Base-by-base conservation (phyloP, 2,888 invertebrate genomes). In the Meloe dianella region DNA sequence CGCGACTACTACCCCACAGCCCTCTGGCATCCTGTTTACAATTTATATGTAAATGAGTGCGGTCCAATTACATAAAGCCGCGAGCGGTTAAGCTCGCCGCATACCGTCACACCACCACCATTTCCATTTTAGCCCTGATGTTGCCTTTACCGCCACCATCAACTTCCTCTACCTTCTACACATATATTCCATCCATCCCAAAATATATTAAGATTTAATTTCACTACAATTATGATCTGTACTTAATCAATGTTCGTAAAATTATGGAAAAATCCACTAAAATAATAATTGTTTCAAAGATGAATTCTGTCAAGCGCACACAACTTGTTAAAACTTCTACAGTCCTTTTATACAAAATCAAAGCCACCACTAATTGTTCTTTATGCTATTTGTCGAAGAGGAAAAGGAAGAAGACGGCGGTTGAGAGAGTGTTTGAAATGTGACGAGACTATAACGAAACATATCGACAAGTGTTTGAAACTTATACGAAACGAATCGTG, bases 41-140 rank as follows among this genome's bases (percentile, higher is more conserved):
- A 77, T 78, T 76, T 78, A 77, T 77, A 78, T 78, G 77, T 73
- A 78, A 78, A 78, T 78, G 74, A 74, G 74, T 69, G 73, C 73
- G 71, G 73, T 74, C 72, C 71, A 78, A 77, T 77, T 76, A 77
- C 74, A 72, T 63, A 66, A 66, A 69, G 69, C 69, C 66, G 69
- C 66, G 51, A 60, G 69, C 69, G 66, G 65, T 68, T 68, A 68
- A 68, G 63, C 68, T 68, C 68, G 56, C 65, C 62, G 68, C 62
- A 68, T 65, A 68, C 59, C 27, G 4, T 27, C 27, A 60, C 62
- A 61, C 22, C 51, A 51, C 51, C 29, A n/a, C 17, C 32, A n/a
- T 17, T 58, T 17, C 17, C 41, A 41, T 8, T 22, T 9, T 38
- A 32, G 9, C 14, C 38, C 24, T 38, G 17, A 35, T 38, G 41